Conservation (phyloP, 2,888 invertebrate species). For the Teleogryllus oceanicus region DNA sequence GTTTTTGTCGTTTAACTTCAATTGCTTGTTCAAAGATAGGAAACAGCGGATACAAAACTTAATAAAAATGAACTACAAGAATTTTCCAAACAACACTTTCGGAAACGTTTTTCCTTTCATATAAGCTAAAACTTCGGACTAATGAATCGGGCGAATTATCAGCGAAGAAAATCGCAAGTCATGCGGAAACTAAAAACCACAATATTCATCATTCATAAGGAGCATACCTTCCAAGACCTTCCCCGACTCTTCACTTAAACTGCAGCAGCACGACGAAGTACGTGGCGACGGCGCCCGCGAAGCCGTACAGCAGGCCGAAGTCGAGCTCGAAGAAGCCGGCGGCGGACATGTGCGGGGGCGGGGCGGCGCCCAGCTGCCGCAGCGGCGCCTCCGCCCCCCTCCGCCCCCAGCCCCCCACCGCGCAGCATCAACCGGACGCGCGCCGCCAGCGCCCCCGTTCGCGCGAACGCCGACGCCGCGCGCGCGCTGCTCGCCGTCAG, state of each 20-base stretch:
- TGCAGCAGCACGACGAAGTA: neutral
- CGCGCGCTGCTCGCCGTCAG: neutral
- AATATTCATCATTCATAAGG: no score
- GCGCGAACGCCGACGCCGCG: neutral
- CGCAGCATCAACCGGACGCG: neutral
- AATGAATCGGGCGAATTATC: no score
- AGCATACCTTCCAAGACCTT: no score
- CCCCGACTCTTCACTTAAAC: neutral
- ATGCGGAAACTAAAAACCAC: no score
- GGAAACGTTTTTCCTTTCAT: no score
- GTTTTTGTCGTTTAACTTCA: no score
- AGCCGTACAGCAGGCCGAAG: neutral
- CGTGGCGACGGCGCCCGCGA: neutral
- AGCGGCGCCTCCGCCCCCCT: neutral
- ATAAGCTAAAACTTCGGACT: no score
- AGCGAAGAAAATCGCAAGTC: no score
- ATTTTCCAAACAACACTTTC: no score
- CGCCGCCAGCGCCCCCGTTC: neutral
- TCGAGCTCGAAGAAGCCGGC: constrained; percentile 6
- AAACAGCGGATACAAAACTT: no score
- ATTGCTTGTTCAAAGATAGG: no score
- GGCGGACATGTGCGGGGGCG: neutral
- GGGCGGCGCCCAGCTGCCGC: neutral
- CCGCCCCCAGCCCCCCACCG: neutral
- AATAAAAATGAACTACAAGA: no score